Evolutionary conservation across 2,888 invertebrate species (phyloP), one percentile per base, ranked within the genome.

Genomic region (Apotomis capreana): DNA sequence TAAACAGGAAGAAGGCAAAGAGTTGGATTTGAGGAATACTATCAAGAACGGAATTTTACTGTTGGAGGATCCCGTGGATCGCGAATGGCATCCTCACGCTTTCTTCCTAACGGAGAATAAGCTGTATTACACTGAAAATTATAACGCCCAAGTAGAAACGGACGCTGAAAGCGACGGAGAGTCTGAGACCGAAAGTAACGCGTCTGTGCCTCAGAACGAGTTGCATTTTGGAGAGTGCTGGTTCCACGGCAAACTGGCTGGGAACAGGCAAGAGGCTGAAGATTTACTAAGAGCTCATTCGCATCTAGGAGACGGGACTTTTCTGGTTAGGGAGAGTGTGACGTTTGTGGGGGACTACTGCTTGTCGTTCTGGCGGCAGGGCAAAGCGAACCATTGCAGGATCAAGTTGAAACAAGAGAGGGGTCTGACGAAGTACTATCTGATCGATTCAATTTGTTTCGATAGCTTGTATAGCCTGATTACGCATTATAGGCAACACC

Each of bases 261-360:
- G 96, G 37, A 97, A 97, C 26, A 89, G 97, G 4, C 95, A 95
- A 74, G 97, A 98, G 82, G 97, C 97, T 0, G 97, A 97, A 84
- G 94, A 95, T 86, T 94, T 97, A 49, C 88, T 98, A 9, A 94
- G 95, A 69, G 94, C 95, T 5, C 97, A 98, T 84, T 94, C 97
- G 0, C 95, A 96, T 84, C 93, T 98, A 4, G 98, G 98, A 0
- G 98, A 98, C 84, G 98, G 98, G 0, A 98, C 98, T 0, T 98
- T 98, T 86, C 94, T 98, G 44, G 99, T 99, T 0, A 94, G 99
- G 46, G 97, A 98, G 79, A 98, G 98, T 84, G 98, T 98, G 40
- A 99, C 98, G 0, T 99, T 99, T 89, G 97, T 98, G 0, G 99
- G 99, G 0, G 99, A 99, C 87, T 99, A 98, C 85, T 98, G 98